Conservation (phyloP, 1,140 invertebrate genomes). For the Carposina sasakii region DNA sequence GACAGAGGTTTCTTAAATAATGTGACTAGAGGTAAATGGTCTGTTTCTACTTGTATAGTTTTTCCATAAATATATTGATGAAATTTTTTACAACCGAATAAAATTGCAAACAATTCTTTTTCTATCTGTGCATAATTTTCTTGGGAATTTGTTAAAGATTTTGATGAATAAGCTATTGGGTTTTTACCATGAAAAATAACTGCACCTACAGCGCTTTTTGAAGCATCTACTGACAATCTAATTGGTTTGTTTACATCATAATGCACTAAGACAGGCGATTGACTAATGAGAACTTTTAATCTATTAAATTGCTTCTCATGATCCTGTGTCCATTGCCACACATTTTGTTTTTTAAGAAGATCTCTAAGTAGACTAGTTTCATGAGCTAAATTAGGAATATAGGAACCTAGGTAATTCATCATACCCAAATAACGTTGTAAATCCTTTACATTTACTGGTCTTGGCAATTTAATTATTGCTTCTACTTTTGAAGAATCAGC, state of each 20-base stretch:
- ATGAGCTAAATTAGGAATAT: constrained; percentile 8
- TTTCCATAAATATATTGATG: too few species aligned
- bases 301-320: constrained; percentile 29
- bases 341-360: constrained; percentile 6
- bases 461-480: constrained; percentile 9
- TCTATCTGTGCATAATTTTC: too few species aligned
- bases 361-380: constrained; percentile 6
- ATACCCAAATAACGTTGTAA: constrained; percentile 19
- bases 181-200: too few species aligned
- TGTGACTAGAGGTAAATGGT: too few species aligned
- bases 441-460: constrained; percentile 12
- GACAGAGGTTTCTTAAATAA: too few species aligned
- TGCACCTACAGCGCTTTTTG: background rate
- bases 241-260: constrained; percentile 7
- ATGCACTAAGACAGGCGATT: constrained; percentile 21
- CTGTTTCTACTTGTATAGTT: too few species aligned
- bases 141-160: too few species aligned
- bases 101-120: too few species aligned
- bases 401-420: constrained; percentile 17
- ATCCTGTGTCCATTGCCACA: constrained; percentile 9
- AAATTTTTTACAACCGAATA: too few species aligned
- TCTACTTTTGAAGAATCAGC: constrained; percentile 8
- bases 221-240: background rate
- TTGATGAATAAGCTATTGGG: too few species aligned
- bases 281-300: constrained; percentile 29